phyloP scores from a whole-genome alignment of 2,113 vertebrate genomes.

The Notiomystis cincta region DNA sequence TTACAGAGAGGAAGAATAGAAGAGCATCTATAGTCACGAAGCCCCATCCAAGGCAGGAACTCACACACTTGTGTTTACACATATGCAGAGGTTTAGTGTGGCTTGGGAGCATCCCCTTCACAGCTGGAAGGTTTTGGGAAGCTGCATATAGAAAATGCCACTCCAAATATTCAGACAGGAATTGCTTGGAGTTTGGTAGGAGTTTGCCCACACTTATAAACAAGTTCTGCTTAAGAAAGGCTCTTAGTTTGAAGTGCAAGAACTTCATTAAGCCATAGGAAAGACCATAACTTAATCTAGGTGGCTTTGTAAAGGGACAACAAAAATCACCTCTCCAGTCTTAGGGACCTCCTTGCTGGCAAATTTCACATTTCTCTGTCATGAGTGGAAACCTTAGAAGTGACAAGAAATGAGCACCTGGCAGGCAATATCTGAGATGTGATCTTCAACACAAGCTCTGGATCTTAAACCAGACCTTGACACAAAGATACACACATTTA shows the following conservation, averaged over 20 bases:
- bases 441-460: not conserved
- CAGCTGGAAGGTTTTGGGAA: not conserved
- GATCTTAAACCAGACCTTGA: not conserved
- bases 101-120: not conserved
- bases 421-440: not conserved
- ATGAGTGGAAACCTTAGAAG: fast-evolving
- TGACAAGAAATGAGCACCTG: not conserved
- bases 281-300: not conserved
- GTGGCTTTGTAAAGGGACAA: not conserved
- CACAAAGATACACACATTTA: not conserved
- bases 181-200: not conserved
- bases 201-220: not conserved
- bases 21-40: not conserved
- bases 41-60: not conserved
- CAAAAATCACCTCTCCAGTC: not conserved
- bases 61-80: not conserved
- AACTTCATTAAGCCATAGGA: not conserved
- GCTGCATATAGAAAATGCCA: not conserved
- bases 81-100: not conserved
- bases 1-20: not conserved
- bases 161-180: not conserved
- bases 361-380: not conserved
- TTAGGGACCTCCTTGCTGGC: fast-evolving
- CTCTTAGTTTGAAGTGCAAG: not conserved
- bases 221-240: not conserved